Base-by-base conservation (phyloP, 2,797 vertebrate species). In the Chaenodraco wilsoni region DNA sequence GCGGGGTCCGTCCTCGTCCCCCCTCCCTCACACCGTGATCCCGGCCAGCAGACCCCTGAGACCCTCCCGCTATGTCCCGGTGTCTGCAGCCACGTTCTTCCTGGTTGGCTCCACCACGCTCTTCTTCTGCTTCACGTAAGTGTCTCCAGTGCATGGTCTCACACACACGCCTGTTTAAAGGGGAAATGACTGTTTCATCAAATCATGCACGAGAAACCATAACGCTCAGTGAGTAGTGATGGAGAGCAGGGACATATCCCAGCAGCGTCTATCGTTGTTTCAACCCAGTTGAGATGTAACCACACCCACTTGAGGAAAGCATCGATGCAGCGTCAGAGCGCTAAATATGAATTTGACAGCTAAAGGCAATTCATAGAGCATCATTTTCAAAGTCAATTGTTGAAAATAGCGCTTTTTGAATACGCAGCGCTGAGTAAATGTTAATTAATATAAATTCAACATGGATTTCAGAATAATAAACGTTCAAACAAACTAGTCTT, bases 111-210 rank as follows among this genome's bases (percentile, higher is more conserved):
- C 98, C 75, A 99, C 97, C 56, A 97, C 97, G 1, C 96, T 99
- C 79, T 99, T 99, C 95, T 98, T 99, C 89, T 96, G 96, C 89
- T 99, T 99, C 92, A 98, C 98, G 98, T 99, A 94, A 99, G 98
- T 98, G 23, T 12, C 21, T 12, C 21, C 16, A 4, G 3, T 27
- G 17, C 43, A 37, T 54, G 7, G 11, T 40, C 69, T 5, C 45
- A 23, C 44, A 44, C 6, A 43, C 45, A 49, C 6, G 15, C 50
- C 14, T 9, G 23, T 33, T 54, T 3, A 60, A 37, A 4, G 23
- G n/a, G 48, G 3, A 45, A 21, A 37, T 9, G 3, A 19, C 7
- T n/a, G 9, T 57, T 56, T 23, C 8, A 59, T 54, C 7, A 43
- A 33, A 57, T 40, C 40, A 14, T 41, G 46, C 52, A 51, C 17